Conservation (phyloP, 2,888 invertebrate genomes). For the Altica lythri region DNA sequence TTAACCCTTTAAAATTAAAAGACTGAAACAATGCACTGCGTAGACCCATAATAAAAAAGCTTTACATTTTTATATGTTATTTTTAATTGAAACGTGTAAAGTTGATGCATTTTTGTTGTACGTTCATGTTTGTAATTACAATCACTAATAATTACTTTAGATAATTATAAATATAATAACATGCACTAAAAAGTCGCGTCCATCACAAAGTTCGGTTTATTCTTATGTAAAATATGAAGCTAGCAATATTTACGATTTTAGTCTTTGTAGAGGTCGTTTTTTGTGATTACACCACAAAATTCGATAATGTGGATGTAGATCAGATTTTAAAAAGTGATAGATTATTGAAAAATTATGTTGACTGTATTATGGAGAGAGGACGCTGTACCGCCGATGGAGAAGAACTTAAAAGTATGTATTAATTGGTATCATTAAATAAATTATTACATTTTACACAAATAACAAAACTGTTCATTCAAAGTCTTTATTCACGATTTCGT, state of each 20-base stretch:
- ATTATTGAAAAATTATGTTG: conserved; percentile 67
- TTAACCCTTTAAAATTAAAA: too few species aligned
- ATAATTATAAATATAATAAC: not conserved
- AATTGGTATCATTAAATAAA: too few species aligned
- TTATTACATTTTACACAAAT: too few species aligned
- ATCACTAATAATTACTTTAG: not conserved
- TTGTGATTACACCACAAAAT: conserved; percentile 64
- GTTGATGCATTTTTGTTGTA: not conserved
- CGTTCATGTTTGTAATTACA: not conserved
- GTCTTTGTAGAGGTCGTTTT: not conserved
- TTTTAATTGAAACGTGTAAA: too few species aligned
- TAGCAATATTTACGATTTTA: not conserved
- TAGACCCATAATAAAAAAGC: too few species aligned
- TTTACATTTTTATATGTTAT: too few species aligned
- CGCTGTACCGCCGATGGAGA: conserved; percentile 69
- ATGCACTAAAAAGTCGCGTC: not conserved
- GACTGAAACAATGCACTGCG: too few species aligned
- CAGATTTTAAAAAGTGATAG: conserved; percentile 67
- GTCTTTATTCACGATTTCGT: too few species aligned
- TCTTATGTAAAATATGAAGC: conserved; percentile 11
- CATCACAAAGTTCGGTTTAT: not conserved
- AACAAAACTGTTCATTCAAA: too few species aligned
- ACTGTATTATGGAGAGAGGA: conserved; percentile 66
- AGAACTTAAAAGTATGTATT: conserved; percentile 58
- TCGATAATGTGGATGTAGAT: conserved; percentile 69